A percentile compares a stretch with the other conserved stretches of the same genome.
Evolutionary conservation across 2,113 vertebrate genomes (phyloP).

Genomic region (Lophura nycthemera): DNA sequence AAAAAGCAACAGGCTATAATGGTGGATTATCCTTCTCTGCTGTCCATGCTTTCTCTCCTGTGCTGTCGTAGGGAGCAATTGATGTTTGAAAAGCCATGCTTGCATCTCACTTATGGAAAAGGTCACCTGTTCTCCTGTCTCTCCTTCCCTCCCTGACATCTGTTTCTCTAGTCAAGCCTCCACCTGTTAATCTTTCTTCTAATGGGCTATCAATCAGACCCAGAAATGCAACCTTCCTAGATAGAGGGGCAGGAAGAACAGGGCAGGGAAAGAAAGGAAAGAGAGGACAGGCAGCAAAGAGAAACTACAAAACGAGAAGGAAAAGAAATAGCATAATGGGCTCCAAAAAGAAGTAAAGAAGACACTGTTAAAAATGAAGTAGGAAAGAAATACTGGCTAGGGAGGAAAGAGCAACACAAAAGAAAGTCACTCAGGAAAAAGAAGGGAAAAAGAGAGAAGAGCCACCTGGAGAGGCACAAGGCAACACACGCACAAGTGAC

Average conservation of each 20-base stretch:
- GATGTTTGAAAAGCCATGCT: slow-evolving; percentile 51
- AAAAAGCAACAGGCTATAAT: background rate
- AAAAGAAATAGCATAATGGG: background rate
- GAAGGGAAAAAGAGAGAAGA: background rate
- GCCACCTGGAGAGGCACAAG: background rate
- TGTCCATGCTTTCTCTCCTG: background rate
- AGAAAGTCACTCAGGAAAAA: background rate
- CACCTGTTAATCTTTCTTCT: slow-evolving; percentile 74
- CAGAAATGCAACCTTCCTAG: slow-evolving; percentile 35
- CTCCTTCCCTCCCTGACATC: slow-evolving; percentile 60
- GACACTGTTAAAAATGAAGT: background rate
- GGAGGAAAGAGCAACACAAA: background rate
- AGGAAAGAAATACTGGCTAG: background rate
- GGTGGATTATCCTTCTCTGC: background rate
- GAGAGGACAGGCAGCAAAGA: background rate
- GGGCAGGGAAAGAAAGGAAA: background rate
- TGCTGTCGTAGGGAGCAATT: background rate
- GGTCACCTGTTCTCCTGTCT: slow-evolving; percentile 47
- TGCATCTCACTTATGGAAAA: slow-evolving; percentile 56
- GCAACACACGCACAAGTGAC: background rate
- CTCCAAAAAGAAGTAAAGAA: background rate
- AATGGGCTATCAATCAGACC: slow-evolving; percentile 72
- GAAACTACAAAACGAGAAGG: background rate
- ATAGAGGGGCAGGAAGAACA: background rate
- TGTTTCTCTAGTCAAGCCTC: slow-evolving; percentile 59